A percentile compares a stretch with the other conserved stretches of the same genome.
These are phyloP conservation scores for Pocillopora grandis DNA, from an alignment of 92 coral and sea anemone species.

Conservation along the genomic window DNA sequence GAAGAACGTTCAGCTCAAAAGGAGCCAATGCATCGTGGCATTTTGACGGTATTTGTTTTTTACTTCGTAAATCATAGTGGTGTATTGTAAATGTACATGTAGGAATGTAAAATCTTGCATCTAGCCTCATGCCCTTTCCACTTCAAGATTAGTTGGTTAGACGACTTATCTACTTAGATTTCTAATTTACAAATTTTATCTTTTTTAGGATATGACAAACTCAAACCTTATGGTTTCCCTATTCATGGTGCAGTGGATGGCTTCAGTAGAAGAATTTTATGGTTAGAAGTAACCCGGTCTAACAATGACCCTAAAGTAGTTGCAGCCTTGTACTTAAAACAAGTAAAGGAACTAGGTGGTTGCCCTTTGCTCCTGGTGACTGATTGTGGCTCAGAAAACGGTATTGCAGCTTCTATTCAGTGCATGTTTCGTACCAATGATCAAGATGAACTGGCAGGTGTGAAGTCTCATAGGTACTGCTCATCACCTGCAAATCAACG, in stretches of 20 bases:
- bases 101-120: too few species aligned
- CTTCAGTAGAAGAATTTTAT: constrained; percentile 45
- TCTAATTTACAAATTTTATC: background rate
- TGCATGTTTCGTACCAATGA: constrained; percentile 50
- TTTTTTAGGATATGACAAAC: constrained; percentile 27
- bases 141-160: too few species aligned
- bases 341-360: constrained; percentile 44
- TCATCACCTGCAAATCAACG: constrained; percentile 58
- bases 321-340: constrained; percentile 43
- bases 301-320: constrained; percentile 53
- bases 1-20: constrained; percentile 28
- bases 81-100: too few species aligned
- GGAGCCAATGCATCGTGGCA: constrained; percentile 57
- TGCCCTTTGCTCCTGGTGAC: constrained; percentile 56
- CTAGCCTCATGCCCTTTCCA: too few species aligned
- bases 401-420: constrained; percentile 55
- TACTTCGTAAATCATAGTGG: background rate
- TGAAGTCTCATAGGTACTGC: constrained; percentile 51
- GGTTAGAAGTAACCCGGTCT: constrained; percentile 57
- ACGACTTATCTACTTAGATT: too few species aligned
- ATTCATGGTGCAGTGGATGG: constrained; percentile 65
- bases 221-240: constrained; percentile 36
- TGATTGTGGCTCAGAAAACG: constrained; percentile 66
- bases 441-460: constrained; percentile 49
- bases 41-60: constrained; percentile 34